A percentile compares a stretch with the other conserved stretches of the same genome.
These are phyloP conservation scores for Achlya flavicornis DNA, from an alignment of 2,888 invertebrate genomes.

Conservation along the genomic window DNA sequence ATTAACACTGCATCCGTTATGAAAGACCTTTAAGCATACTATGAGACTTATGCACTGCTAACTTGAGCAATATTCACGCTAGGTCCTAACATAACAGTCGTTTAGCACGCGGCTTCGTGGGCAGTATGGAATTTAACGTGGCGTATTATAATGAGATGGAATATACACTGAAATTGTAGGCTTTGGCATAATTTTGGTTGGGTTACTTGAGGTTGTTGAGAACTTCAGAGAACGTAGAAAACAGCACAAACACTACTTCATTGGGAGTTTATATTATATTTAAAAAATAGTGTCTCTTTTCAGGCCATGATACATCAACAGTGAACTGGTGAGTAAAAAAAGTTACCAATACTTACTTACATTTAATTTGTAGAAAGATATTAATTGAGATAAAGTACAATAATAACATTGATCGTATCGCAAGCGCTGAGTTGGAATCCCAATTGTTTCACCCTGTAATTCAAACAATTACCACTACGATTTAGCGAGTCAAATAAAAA, in stretches of 20 bases:
- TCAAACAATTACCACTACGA: conserved; percentile 34
- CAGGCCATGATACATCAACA: too few relatives aligned
- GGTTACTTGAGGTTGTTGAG: background rate
- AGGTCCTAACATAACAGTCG: conserved; percentile 55
- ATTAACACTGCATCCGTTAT: background rate
- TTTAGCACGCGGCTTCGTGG: conserved; percentile 49
- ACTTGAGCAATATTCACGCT: conserved; percentile 49
- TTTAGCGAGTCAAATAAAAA: conserved; percentile 38
- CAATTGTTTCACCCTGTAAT: conserved; percentile 34
- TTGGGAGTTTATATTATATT: too few relatives aligned
- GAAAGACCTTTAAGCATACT: conserved; percentile 3
- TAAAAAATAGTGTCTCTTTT: too few relatives aligned
- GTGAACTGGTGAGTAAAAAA: too few relatives aligned
- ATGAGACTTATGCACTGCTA: conserved; percentile 45
- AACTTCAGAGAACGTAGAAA: background rate
- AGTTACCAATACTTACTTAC: too few relatives aligned
- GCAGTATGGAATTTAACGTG: conserved; percentile 42
- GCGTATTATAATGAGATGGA: conserved; percentile 17
- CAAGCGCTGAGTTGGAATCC: conserved; percentile 21
- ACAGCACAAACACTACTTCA: too few relatives aligned
- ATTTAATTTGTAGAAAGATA: too few relatives aligned
- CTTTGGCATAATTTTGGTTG: background rate
- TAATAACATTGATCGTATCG: conserved; percentile 19
- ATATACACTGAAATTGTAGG: conserved; percentile 4
- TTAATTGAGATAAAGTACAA: conserved; percentile 15